Evolutionary conservation across 2,888 invertebrate species (phyloP).

Genomic region (Acanthococcus lagerstroemiae): DNA sequence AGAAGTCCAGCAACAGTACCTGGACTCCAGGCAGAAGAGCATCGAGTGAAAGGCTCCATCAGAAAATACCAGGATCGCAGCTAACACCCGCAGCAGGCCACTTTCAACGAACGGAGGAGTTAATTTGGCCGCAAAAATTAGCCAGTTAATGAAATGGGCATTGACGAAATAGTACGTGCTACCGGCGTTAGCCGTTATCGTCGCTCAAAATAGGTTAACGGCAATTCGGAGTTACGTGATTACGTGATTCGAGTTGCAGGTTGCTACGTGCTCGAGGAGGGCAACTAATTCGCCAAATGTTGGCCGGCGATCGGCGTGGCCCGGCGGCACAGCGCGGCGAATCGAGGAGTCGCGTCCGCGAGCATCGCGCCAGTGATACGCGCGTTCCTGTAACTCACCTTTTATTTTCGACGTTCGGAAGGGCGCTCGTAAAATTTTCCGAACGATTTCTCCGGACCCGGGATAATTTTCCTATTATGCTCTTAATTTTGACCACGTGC

Average conservation of each 20-base stretch:
- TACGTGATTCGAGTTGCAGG: no score
- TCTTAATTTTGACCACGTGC: slow-evolving; percentile 13
- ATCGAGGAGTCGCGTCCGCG: background rate
- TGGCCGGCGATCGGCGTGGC: background rate
- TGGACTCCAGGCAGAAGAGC: no score
- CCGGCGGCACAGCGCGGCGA: background rate
- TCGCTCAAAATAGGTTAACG: background rate
- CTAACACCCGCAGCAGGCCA: no score
- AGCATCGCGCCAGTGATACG: no score
- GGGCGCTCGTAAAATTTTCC: slow-evolving; percentile 7
- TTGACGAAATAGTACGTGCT: no score
- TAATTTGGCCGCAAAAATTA: no score
- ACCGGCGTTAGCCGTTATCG: background rate
- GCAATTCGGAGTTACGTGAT: background rate
- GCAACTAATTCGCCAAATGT: background rate
- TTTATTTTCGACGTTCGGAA: background rate
- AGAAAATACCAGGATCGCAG: no score
- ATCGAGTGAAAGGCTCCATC: no score
- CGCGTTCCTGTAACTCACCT: no score
- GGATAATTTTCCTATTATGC: slow-evolving; percentile 7
- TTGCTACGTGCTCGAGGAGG: background rate
- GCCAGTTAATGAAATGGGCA: no score
- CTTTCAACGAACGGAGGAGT: no score
- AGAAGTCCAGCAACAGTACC: no score
- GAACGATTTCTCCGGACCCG: background rate